Base-by-base conservation (phyloP, 1,140 invertebrate species). In the Vanessa atalanta region DNA sequence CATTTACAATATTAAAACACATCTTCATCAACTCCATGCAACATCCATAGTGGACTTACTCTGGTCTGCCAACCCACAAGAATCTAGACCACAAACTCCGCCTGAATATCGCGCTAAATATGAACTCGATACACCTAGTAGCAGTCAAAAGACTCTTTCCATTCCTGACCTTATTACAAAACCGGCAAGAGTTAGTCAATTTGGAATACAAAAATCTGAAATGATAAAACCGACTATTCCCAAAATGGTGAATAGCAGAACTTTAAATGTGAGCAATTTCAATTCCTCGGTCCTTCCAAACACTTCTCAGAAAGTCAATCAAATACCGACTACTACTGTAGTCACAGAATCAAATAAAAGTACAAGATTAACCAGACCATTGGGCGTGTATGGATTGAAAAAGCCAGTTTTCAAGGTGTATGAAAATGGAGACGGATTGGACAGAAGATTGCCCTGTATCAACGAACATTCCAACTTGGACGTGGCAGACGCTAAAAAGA, bases 1-100 rank as follows among this genome's bases (percentile, higher is more conserved):
- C 69, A 89, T 92, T 15, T 90, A 89, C 78, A 91, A 91, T 78
- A 90, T 92, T 16, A 87, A 89, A 67, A 83, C 79, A 1, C 90
- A 90, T 61, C 71, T 87, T 3, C 85, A 84, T 20, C 88, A 89
- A 61, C 73, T 87, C 51, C 79, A 84, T 31, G 67, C 71, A 1
- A 77, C 80, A 0, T 73, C 88, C 0, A 85, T 83, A 20, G 55
- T 74, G 0, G 89, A 91, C 23, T 73, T 88, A 20, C 85, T 92
- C 8, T 92, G 90, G 90, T 82, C 87, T 0, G 66, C 83, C 4
- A 84, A 76, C 64, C 60, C 79, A 3, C 79, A 79, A 11, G 89
- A 91, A 43, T 78, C 86, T 0, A 68, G 87, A 9, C 87, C 90
- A 0, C 15, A 65, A 5, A 82, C 86, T 1, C 90, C 89, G 0